Base-by-base conservation (phyloP, 1,140 invertebrate species). In the Bombus soroeensis region DNA sequence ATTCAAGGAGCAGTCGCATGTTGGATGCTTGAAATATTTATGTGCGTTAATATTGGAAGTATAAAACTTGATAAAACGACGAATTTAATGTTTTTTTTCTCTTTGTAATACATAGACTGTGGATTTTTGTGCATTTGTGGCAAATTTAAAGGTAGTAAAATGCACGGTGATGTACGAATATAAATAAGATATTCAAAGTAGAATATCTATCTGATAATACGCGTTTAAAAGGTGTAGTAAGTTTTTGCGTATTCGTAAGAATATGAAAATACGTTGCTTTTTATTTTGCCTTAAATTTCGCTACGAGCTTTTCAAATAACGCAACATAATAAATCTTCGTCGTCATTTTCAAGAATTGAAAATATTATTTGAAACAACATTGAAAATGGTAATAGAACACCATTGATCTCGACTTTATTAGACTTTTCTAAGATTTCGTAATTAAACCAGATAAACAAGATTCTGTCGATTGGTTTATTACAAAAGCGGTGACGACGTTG, bases 401-500 rank as follows among this genome's bases (percentile, higher is more conserved):
- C 47, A 22, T 22, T 22, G 57, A 59, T 5, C 59, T 70, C 66
- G 3, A n/a, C 12, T n/a, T 12, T 62, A n/a, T n/a, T 5, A n/a
- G 12, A 62, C 12, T n/a, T 62, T 13, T 3, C 3, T 4, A 32
- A 22, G 0, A 18, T 68, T 57, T 37, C 1, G 9, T 25, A 28
- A 10, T 37, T 37, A 43, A 66, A n/a, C 25, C 9, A 6, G 13
- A 10, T 13, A 53, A 53, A 53, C 47, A 18, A 53, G 66, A 3
- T 28, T 4, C 3, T 43, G 79, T 79, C 66, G 75, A 79, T 79
- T 68, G 47, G 47, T 62, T 47, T 41, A 37, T 72, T 41, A 47
- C 39, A 47, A 68, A 47, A 43, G 66, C 15, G 53, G 47, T 13
- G 66, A 71, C 8, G 53, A 37, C 39, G 66, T 37, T 53, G 83